These are phyloP conservation scores for Morpho deidamia DNA, from an alignment of 2,888 invertebrate species.

Conservation along the genomic window DNA sequence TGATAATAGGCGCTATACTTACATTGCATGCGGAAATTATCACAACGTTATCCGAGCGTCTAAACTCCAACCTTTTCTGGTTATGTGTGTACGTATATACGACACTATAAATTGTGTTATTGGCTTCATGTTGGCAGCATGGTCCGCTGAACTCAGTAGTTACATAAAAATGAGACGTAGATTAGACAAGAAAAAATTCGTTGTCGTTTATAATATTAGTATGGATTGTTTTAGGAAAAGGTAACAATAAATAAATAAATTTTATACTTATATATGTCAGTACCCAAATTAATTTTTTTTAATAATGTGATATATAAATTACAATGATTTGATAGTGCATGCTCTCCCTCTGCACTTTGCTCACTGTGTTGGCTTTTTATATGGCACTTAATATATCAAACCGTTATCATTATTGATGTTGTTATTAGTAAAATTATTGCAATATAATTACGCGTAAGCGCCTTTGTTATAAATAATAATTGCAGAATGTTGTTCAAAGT, in stretches of 20 bases:
- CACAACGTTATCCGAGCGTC: conserved; percentile 5
- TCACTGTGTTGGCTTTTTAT: conserved; percentile 2
- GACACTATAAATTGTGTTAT: too few species aligned
- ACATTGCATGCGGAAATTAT: conserved; percentile 9
- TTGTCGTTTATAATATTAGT: too few species aligned
- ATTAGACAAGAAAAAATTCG: too few species aligned
- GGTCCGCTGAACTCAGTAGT: too few species aligned
- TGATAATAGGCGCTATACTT: conserved; percentile 21
- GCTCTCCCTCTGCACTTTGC: conserved; percentile 8
- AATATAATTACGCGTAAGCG: conserved; percentile 10
- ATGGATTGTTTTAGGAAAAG: too few species aligned
- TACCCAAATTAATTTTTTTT: too few species aligned
- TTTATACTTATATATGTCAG: too few species aligned
- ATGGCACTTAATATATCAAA: conserved; percentile 17
- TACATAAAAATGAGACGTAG: too few species aligned
- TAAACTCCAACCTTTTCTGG: background rate
- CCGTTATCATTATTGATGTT: conserved; percentile 20
- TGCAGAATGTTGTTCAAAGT: too few species aligned
- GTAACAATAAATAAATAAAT: too few species aligned
- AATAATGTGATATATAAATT: background rate
- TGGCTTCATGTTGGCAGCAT: too few species aligned
- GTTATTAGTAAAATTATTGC: conserved; percentile 23
- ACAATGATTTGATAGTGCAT: conserved; percentile 1
- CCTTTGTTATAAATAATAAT: conserved; percentile 8
- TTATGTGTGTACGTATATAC: background rate